Conservation (phyloP, 2,113 vertebrate species). For the Laticauda laticaudata region DNA sequence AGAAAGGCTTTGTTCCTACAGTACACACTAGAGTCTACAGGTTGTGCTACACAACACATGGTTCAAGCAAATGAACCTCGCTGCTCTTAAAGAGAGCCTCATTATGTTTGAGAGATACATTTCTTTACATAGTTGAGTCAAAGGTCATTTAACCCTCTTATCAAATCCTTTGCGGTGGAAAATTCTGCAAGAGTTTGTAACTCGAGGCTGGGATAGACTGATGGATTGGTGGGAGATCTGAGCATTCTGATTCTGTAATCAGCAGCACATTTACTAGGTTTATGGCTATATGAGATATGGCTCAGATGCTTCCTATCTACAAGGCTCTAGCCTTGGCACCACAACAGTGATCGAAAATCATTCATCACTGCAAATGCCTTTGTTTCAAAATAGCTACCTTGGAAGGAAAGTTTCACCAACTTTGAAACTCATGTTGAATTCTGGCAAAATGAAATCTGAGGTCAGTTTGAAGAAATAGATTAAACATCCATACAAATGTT, state of each 20-base stretch:
- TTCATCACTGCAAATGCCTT: background rate
- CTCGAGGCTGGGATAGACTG: background rate
- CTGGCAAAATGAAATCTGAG: background rate
- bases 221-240: background rate
- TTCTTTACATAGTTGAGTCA: background rate
- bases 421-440: background rate
- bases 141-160: background rate
- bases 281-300: background rate
- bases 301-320: background rate
- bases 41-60: background rate
- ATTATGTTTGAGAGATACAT: background rate
- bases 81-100: background rate
- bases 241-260: background rate
- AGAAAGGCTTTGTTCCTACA: background rate
- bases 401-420: background rate
- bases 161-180: background rate
- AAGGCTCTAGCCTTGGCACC: background rate
- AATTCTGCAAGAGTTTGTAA: background rate
- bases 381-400: background rate
- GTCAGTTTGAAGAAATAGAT: background rate
- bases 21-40: background rate
- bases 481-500: background rate
- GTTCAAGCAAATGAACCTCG: background rate
- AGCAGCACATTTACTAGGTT: background rate
- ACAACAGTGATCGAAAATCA: background rate